Evolutionary conservation across 2,888 invertebrate genomes (phyloP), one percentile per base, ranked within the genome.

Genomic region (Drosophila villosipedis): DNA sequence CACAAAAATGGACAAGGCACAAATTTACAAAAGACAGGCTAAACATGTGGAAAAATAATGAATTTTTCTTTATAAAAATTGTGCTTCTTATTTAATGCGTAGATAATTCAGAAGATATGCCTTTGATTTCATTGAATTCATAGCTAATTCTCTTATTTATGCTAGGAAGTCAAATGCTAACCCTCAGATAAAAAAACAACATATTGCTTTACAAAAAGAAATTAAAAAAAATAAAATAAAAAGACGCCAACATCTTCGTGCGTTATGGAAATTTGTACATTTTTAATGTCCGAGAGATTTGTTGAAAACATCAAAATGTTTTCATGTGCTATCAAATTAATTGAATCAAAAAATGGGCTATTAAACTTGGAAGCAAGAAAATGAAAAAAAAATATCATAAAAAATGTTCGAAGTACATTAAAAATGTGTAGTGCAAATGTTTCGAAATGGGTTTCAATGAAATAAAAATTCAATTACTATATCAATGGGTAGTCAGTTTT

Each of bases 221-320:
- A 12, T 4, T 4, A 12, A 31, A 37, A 35, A 31, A 37, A 28
- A 47, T n/a, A n/a, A n/a, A 5, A n/a, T 37, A 14, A 43, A 19
- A 30, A 22, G 10, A 19, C 22, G 22, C 25, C 19, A 14, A n/a
- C 28, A 54, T 52, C 31, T 60, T 63, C 47, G n/a, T 62, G 54
- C 33, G 12, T 54, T 69, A 39, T 53, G 41, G 19, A 59, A 68
- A 84, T 61, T 68, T 71, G 55, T 54, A 54, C 14, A 65, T 61
- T 73, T 22, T 68, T 70, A 53, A 72, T 77, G 80, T 60, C 60
- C 33, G 57, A 59, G 64, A 78, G 72, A 84, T 77, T 83, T 72
- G 66, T 60, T 60, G 55, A 75, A 70, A 77, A 84, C 75, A 75
- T 87, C 68, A 76, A 89, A 79, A 81, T 79, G 54, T 76, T 86